Evolutionary conservation across 2,113 vertebrate species (phyloP).

Genomic region (Sakesphorus luctuosus): DNA sequence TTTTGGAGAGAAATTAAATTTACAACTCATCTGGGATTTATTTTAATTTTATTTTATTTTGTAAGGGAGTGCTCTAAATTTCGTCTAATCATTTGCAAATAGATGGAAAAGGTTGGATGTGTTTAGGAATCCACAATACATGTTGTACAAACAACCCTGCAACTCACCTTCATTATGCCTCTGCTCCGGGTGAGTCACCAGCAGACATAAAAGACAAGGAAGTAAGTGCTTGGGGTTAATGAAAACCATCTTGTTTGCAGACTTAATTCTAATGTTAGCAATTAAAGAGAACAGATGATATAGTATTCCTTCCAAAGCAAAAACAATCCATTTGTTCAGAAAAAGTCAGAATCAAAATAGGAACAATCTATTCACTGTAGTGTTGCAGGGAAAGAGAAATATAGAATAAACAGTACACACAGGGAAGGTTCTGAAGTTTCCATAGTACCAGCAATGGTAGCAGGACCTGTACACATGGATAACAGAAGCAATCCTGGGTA

Average conservation of each 20-base stretch:
- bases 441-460: not conserved
- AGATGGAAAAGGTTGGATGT: not conserved
- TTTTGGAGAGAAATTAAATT: not conserved
- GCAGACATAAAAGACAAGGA: not conserved
- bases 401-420: not conserved
- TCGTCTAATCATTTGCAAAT: not conserved
- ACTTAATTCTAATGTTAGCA: not conserved
- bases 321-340: not conserved
- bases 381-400: not conserved
- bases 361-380: not conserved
- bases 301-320: not conserved
- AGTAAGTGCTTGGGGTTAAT: not conserved
- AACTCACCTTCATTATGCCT: not conserved
- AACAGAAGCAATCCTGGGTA: not conserved
- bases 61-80: not conserved
- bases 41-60: not conserved
- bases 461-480: not conserved
- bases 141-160: not conserved
- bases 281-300: constrained; percentile 16
- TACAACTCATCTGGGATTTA: not conserved
- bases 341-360: not conserved
- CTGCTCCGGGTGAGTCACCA: not conserved
- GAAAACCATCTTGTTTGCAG: not conserved
- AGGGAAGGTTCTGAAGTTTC: not conserved
- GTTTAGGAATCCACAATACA: not conserved